Evolutionary conservation across 2,113 vertebrate genomes (phyloP), one percentile per base, ranked within the genome.

Genomic region (Catagonus wagneri): DNA sequence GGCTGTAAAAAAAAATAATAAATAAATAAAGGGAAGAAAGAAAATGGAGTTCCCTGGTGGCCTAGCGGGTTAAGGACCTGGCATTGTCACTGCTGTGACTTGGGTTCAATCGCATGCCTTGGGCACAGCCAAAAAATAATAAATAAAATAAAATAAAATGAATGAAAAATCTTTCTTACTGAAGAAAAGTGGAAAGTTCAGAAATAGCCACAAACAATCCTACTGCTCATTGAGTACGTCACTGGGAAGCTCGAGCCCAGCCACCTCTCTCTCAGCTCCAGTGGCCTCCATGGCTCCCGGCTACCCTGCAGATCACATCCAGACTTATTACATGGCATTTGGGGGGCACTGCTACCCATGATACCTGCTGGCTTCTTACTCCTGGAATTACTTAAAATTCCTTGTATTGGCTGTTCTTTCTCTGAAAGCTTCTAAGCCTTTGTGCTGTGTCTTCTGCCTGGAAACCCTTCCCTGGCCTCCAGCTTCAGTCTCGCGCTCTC

Each of bases 311-410:
- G n/a, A 44, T 60, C 36, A 32, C 19, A 60, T 20, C 12, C 54
- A 13, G 1, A 7, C 22, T 19, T 1, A 2, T 14, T 23, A 15
- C 29, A 66, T 11, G 14, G 36, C 4, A 23, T 32, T 6, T 17
- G 7, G 44, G 44, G n/a, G 32, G 52, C 15, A 7, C 34, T 56
- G 50, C 58, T n/a, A 4, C 27, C 16, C 8, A 8, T 4, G n/a
- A n/a, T 60, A 4, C 23, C 58, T 25, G 39, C n/a, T 12, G 63
- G 68, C 50, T 36, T 34, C 61, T 71, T 56, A 17, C 19, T 56
- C 17, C 52, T 17, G 63, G 10, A 34, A 32, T 56, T n/a, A 14
- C 50, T 54, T 63, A 34, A 3, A 19, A 36, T 29, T 78, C 23
- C 44, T 63, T 65, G 29, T 25, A 56, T 9, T 25, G 32, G 17